Percentiles rank a stretch among this genome's conserved stretches.
Evolutionary conservation across 1,140 invertebrate species (phyloP).

Genomic region (Hycleus phaleratus): DNA sequence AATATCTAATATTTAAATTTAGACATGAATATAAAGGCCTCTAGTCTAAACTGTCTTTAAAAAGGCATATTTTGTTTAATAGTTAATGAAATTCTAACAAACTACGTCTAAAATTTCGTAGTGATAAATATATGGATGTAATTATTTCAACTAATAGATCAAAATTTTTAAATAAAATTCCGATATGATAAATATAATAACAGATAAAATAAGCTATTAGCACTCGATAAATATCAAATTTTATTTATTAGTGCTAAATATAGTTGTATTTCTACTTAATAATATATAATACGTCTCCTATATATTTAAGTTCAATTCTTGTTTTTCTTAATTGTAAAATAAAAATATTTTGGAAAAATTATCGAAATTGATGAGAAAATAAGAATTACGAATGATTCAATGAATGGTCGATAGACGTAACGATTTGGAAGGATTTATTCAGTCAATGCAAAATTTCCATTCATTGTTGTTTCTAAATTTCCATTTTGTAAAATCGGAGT

Average conservation of each 20-base stretch:
- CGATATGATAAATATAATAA: no score
- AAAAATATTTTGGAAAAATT: background rate
- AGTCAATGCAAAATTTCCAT: slow-evolving; percentile 16
- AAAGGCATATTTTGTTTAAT: no score
- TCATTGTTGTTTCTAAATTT: slow-evolving; percentile 7
- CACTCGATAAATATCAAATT: slow-evolving; percentile 11
- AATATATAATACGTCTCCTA: slow-evolving; percentile 12
- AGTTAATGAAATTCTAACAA: no score
- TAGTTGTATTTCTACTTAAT: slow-evolving; percentile 6
- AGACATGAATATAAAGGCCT: no score
- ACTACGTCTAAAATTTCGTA: no score
- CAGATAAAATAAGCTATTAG: background rate
- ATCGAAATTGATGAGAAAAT: background rate
- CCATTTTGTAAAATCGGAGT: slow-evolving; percentile 14
- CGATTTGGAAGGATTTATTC: background rate
- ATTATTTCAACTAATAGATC: no score
- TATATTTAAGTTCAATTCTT: slow-evolving; percentile 5
- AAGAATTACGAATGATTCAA: background rate
- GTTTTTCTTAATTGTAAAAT: background rate
- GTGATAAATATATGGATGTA: no score
- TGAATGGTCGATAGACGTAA: background rate
- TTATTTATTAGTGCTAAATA: slow-evolving; percentile 12
- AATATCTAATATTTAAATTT: no score
- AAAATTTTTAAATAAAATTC: no score
- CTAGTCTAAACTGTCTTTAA: no score